These are phyloP conservation scores for Anadara kagoshimensis DNA, from an alignment of 1,140 invertebrate species.

Conservation along the genomic window DNA sequence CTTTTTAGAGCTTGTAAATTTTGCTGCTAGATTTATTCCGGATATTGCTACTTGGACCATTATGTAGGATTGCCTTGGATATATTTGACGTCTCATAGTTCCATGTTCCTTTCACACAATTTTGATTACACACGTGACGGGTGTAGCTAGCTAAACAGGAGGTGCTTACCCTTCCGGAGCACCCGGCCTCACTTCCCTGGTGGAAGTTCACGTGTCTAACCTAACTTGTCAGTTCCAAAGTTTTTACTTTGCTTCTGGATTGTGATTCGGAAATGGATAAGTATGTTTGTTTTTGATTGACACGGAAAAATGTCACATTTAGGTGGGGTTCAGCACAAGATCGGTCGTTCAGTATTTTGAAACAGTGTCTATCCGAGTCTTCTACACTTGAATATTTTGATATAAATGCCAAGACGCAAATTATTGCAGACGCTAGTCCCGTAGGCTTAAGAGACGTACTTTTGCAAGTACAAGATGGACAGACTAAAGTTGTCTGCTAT, in stretches of 20 bases:
- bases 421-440: constrained; percentile 34
- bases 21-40: not conserved
- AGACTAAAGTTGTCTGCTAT: constrained; percentile 45
- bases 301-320: constrained; percentile 27
- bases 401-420: constrained; percentile 15
- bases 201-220: no score
- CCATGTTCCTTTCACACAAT: no score
- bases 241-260: no score
- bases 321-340: constrained; percentile 19
- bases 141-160: no score
- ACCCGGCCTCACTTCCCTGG: no score
- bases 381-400: constrained; percentile 30
- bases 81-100: no score
- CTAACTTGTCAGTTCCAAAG: no score
- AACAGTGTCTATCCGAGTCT: constrained; percentile 9
- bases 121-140: no score
- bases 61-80: no score
- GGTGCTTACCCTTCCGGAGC: no score
- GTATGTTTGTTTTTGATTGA: no score
- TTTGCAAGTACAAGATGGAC: constrained; percentile 19
- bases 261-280: no score
- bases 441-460: constrained; percentile 27
- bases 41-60: constrained; percentile 1
- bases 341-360: constrained; percentile 20
- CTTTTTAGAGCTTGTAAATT: constrained; percentile 1